Base-by-base conservation (phyloP, 2,113 vertebrate genomes). In the Caracal caracal region DNA sequence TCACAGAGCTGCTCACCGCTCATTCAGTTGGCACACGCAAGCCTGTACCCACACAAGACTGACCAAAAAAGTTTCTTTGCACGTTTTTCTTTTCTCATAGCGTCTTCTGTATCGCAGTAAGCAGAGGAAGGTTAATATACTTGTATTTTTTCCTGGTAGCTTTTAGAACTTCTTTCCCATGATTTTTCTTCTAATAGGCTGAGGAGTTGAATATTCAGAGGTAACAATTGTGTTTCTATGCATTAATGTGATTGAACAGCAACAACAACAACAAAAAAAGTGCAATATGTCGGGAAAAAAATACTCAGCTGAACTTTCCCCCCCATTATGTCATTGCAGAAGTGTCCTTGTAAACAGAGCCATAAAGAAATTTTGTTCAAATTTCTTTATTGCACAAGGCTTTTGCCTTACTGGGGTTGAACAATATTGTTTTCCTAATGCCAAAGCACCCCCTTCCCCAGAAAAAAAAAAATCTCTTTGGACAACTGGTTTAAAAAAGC, bases 161-260 rank as follows among this genome's bases (percentile, higher is more conserved):
- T 97, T 98, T 94, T 98, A 97, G 98, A 98, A 98, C 97, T 98
- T 97, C 97, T 98, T 98, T 98, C 97, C 98, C 97, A 84, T 97
- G 84, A 95, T 85, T 95, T 98, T 98, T 94, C 80, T 98, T 98
- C 83, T 35, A 66, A 35, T 96, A 82, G 56, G 90, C 97, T 98
- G 96, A 97, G 97, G 92, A 95, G 93, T 93, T 97, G 97, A 97
- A 95, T 98, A 97, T 94, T 98, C 97, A 97, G 95, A 98, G 97
- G 90, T 98, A 98, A 12, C 97, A 97, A 88, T 97, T 97, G 68
- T 97, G 96, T 98, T 98, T 98, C 98, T 99, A 97, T 99, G 98
- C 98, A 98, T 98, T 98, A 98, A 98, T 98, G 98, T 98, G 97
- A 98, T 98, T 97, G 98, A 99, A 98, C 98, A 99, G 98, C 98